Evolutionary conservation across 2,888 invertebrate genomes (phyloP), one percentile per base, ranked within the genome.

Genomic region (Synanthedon myopaeformis): DNA sequence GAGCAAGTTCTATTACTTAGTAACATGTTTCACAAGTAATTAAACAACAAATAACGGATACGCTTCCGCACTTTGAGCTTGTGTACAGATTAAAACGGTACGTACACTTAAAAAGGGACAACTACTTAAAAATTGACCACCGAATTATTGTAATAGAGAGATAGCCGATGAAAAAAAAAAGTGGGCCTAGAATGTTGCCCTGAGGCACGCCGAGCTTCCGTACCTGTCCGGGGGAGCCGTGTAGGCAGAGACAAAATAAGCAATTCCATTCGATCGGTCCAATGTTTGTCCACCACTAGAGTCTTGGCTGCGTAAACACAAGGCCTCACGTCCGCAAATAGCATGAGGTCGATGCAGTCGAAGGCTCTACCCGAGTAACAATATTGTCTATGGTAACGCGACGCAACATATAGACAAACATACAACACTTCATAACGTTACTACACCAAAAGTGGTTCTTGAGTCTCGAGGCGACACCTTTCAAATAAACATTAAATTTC

Each of bases 231-330:
- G 76, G 81, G 81, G 81, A 82, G 79, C 71, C 73, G 72, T 82
- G 86, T 84, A 82, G 80, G 82, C 80, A 76, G 81, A 80, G 82
- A 86, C 85, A 87, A 87, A 87, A 86, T 87, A 86, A 86, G 86
- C 86, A 86, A 87, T 86, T 85, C 86, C 84, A 77, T 79, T 70
- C 82, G 80, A 83, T 85, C 82, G 79, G 84, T 74, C 82, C 81
- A 74, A 73, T 87, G 83, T 87, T 87, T 87, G 85, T 77, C 75
- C 78, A 81, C 84, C 86, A 87, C 86, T 87, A 86, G 84, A 86
- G 84, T 74, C 82, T 81, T 82, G 84, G 81, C 82, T 83, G 79
- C 62, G 79, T 77, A 83, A 86, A 86, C 82, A 84, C 64, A 66
- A 72, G 77, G 83, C 77, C 84, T 84, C 85, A 84, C 86, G 86